A percentile compares a stretch with the other conserved stretches of the same genome.
Conservation (phyloP, 2,888 invertebrate species). For the Patella depressa region DNA sequence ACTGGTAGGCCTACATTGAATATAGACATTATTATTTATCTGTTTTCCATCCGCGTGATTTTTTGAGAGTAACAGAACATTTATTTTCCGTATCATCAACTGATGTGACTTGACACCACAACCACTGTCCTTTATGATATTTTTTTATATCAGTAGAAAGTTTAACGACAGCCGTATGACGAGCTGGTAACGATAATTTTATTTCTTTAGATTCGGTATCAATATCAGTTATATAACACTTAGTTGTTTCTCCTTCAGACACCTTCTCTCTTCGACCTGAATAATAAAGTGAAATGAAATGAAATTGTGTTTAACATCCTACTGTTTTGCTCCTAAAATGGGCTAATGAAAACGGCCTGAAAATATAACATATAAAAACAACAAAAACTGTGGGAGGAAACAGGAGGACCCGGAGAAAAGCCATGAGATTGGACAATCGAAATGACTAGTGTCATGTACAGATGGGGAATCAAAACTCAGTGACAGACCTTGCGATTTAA, state of each 20-base stretch:
- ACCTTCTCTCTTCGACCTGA: not conserved
- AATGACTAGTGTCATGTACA: too few relatives aligned
- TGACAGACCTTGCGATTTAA: too few relatives aligned
- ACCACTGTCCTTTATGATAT: not conserved
- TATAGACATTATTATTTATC: too few relatives aligned
- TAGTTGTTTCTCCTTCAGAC: conserved; percentile 1
- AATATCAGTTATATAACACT: not conserved
- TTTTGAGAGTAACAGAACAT: not conserved
- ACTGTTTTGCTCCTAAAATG: too few relatives aligned
- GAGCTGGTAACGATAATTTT: not conserved
- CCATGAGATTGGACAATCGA: too few relatives aligned
- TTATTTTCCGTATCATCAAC: not conserved
- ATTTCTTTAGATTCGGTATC: not conserved
- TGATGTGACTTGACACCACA: not conserved
- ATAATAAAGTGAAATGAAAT: not conserved
- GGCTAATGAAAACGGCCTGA: too few relatives aligned
- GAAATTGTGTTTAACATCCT: too few relatives aligned
- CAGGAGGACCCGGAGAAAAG: too few relatives aligned
- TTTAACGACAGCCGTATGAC: not conserved
- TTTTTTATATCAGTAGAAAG: not conserved
- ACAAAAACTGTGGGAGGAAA: too few relatives aligned
- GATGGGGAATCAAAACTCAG: too few relatives aligned
- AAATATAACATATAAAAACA: too few relatives aligned
- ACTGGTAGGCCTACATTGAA: too few relatives aligned
- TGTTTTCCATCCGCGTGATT: not conserved